Evolutionary conservation across 2,797 vertebrate species (phyloP), one percentile per base, ranked within the genome.

Genomic region (Chrysolophus pictus): DNA sequence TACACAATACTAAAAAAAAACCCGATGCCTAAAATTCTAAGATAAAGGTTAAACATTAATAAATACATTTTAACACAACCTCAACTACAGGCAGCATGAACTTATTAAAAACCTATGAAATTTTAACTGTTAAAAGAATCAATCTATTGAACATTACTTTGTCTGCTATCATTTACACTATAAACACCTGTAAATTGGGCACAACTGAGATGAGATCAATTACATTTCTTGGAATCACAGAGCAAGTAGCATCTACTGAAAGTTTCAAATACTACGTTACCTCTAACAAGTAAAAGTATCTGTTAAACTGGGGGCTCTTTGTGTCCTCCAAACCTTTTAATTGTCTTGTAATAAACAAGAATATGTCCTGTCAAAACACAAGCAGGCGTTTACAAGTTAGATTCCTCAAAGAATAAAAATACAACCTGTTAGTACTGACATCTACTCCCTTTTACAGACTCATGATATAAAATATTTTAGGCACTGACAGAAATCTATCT

Each of bases 221-320:
- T n/a, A 73, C 24, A 64, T 35, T 80, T 91, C 46, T 62, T 42
- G 67, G 14, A 28, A 6, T 89, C 65, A 72, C 11, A 91, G 19
- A 81, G 63, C 42, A 93, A 83, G 56, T 14, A 78, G 0, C 4
- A 62, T 69, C 9, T 59, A 94, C 17, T 56, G 21, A 72, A 92
- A 94, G 21, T 82, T 71, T 41, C 4, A 86, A 58, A 53, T 68
- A 71, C 24, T 65, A 75, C 35, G 44, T 98, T 97, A 99, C 99
- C 98, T 99, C 99, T 98, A 99, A 97, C 94, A 99, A 98, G 98
- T 99, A 99, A 97, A 99, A 99, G 97, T 99, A 99, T 99, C 99
- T 98, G 98, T 99, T 99, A 98, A 99, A 99, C 90, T 99, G 99
- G 51, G 99, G 99, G 96, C 99, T 99, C 98, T 99, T 99, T n/a